phyloP scores from a whole-genome alignment of 2,888 invertebrate species.

The Cryptocephalus primarius region DNA sequence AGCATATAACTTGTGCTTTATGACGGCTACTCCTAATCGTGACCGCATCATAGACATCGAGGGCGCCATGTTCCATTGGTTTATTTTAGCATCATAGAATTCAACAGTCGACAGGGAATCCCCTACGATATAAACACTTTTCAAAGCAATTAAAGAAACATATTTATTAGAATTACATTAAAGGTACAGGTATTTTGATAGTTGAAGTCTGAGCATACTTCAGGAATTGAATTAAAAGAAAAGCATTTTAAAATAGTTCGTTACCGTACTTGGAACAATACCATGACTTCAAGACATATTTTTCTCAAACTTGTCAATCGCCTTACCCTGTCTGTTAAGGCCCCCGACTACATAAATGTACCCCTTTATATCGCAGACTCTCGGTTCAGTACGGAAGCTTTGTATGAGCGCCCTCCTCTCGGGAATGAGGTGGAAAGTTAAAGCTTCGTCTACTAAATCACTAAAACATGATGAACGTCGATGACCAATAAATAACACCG shows the following conservation, averaged over 20 bases:
- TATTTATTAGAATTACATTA: no score
- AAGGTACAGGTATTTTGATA: no score
- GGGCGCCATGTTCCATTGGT: slow-evolving; percentile 65
- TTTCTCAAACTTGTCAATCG: no score
- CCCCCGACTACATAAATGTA: slow-evolving; percentile 83
- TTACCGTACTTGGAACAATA: no score
- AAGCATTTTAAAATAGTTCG: no score
- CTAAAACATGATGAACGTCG: slow-evolving; percentile 30
- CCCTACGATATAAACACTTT: slow-evolving; percentile 32
- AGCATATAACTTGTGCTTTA: slow-evolving; percentile 66
- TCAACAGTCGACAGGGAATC: slow-evolving; percentile 78
- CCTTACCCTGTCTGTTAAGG: slow-evolving; percentile 60
- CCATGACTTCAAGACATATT: no score
- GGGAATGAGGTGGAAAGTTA: slow-evolving; percentile 80
- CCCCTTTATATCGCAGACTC: slow-evolving; percentile 66
- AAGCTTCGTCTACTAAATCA: slow-evolving; percentile 77
- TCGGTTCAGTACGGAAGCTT: slow-evolving; percentile 63
- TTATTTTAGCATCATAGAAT: slow-evolving; percentile 61
- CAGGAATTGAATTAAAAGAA: no score
- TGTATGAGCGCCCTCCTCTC: slow-evolving; percentile 67
- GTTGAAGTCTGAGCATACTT: no score
- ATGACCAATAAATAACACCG: not conserved
- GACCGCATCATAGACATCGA: slow-evolving; percentile 78
- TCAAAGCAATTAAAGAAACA: no score
- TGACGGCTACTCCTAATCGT: slow-evolving; percentile 73